Base-by-base conservation (phyloP, 1,140 invertebrate genomes). In the Chironomus tepperi region DNA sequence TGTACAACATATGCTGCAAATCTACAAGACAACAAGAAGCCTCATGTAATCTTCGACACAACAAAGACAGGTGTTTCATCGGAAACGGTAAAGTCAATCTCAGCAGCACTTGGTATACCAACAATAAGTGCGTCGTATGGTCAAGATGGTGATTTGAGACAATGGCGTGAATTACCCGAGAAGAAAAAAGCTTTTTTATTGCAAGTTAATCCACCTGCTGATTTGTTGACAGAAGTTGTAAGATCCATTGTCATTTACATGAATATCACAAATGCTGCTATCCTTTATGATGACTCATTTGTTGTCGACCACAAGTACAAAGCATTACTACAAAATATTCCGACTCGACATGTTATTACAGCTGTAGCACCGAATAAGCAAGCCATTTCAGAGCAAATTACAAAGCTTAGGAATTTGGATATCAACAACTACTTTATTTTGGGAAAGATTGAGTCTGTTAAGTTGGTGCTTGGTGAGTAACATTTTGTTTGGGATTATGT, bases 271-370 rank as follows among this genome's bases (percentile, higher is more conserved):
- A 95, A 95, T 83, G 93, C 95, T 18, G 95, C 93, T 2, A 92
- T 97, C 67, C 85, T 97, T 7, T 96, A 94, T 81, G 94, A 97
- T 78, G 86, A 91, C 10, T 89, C 89, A 21, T 96, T 96, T 79
- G 90, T 91, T 93, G 94, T 96, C 91, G 92, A 95, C 77, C 92
- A 96, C 83, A 95, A 96, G 82, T 96, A 95, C 83, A 95, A 95
- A 81, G 93, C 93, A 7, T 82, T 96, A 1, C 82, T 96, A 12
- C 87, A 94, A 79, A 96, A 96, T 82, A 89, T 96, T 34, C 91
- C 93, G 16, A 94, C 93, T 0, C 85, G 93, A 2, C 93, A 96
- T 79, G 89, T 95, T 0, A 95, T 94, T 21, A 88, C 90, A 0
- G 85, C 86, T 16, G 86, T 90, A 83, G 83, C 85, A 80, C 80